Base-by-base conservation (phyloP, 2,113 vertebrate species). In the Dicentrarchus labrax region DNA sequence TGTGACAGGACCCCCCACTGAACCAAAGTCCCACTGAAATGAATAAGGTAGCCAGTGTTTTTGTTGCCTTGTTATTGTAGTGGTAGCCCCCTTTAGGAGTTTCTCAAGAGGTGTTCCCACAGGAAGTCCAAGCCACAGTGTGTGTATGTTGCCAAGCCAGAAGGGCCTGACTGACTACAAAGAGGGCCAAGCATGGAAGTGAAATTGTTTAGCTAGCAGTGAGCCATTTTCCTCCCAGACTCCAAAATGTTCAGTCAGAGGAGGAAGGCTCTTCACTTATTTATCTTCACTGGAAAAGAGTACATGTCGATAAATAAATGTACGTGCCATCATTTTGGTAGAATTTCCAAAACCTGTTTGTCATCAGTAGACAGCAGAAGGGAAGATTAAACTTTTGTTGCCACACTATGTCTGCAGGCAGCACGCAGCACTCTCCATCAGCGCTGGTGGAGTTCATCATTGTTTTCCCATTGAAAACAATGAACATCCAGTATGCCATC, bases 401-500 rank as follows among this genome's bases (percentile, higher is more conserved):
- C 73, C 65, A 62, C 30, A 36, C 24, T 66, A 66, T 72, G 72
- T 65, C 76, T 70, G 87, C 76, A 86, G 83, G 76, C 66, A 2
- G 54, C 7, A 39, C 41, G 54, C 38, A 69, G 70, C 60, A 15
- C 72, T 50, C 75, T 75, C 47, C 74, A 60, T 68, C 82, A 62
- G 56, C 59, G 56, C 67, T 69, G 62, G 8, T 59, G 39, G 78
- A 76, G 59, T 90, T 90, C 74, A 72, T 71, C 65, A 59, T 75
- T 78, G 80, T 86, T 88, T 64, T 76, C 62, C 73, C 36, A 67
- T 48, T 61, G 62, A 86, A 72, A 75, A 83, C 70, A 80, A 78
- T 68, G 57, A 84, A 53, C 69, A 85, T 83, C 68, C 83, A 78
- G 19, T n/a, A n/a, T 15, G 64, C 83, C 86, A 83, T 86, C 80